Evolutionary conservation across 2,888 invertebrate species (phyloP).

Genomic region (Agrotis clavis): DNA sequence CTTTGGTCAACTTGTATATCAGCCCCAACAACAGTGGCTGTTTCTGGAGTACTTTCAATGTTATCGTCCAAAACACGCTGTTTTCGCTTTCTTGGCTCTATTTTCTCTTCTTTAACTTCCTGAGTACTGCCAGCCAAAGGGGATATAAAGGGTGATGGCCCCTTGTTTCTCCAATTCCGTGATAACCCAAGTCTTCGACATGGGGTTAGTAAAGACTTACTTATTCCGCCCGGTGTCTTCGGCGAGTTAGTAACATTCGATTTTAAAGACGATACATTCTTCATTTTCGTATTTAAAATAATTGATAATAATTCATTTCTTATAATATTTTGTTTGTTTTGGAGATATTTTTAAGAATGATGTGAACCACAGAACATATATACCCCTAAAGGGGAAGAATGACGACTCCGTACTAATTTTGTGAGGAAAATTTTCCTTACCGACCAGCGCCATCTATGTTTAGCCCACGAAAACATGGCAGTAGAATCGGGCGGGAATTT

Average conservation of each 20-base stretch:
- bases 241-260: constrained; percentile 78
- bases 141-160: constrained; percentile 84
- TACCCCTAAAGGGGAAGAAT: too few relatives aligned
- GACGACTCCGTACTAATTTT: too few relatives aligned
- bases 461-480: too few relatives aligned
- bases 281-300: constrained; percentile 69
- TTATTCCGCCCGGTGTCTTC: constrained; percentile 89
- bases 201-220: constrained; percentile 88
- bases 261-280: constrained; percentile 76
- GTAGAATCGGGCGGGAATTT: too few relatives aligned
- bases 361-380: too few relatives aligned
- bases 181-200: constrained; percentile 90
- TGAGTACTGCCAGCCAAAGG: constrained; percentile 71
- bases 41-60: constrained; percentile 38
- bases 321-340: constrained; percentile 47
- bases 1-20: constrained; percentile 33
- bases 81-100: constrained; percentile 75
- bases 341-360: constrained; percentile 6
- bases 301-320: constrained; percentile 17
- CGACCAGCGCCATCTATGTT: too few relatives aligned
- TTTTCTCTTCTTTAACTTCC: constrained; percentile 66
- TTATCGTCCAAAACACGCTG: constrained; percentile 64
- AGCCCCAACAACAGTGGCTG: constrained; percentile 11
- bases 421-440: too few relatives aligned
- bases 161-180: constrained; percentile 83